Evolutionary conservation across 2,888 invertebrate genomes (phyloP), one percentile per base, ranked within the genome.

Genomic region (Phengaris arion): DNA sequence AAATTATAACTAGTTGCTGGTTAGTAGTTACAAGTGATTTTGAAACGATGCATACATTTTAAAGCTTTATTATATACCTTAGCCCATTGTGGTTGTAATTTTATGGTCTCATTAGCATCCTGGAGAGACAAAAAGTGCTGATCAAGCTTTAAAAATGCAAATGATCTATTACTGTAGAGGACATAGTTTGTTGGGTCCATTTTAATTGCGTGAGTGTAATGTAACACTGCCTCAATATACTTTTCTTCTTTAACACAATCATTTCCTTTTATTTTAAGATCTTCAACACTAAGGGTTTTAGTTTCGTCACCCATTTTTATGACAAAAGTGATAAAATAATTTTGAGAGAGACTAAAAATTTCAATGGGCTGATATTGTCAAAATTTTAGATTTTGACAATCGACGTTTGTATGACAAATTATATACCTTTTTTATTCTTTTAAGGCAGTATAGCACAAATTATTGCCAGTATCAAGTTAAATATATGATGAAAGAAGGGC

Each of bases 201-300:
- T 88, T 96, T 96, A 80, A 98, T 95, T 2, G 96, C 97, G 81
- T 96, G 95, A 0, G 96, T 96, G 84, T 98, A 98, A 87, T 96
- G 96, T 76, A 97, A 87, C 77, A 97, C 94, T 6, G 97, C 97
- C 89, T 97, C 97, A 79, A 95, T 95, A 86, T 92, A 96, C 84
- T 96, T 96, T 75, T 94, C 94, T 80, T 96, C 94, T 85, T 95
- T 96, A 69, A 97, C 95, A 83, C 96, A 96, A 74, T 95, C 94
- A 89, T 98, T 97, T 51, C 97, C 98, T 82, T 95, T 94, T 83
- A 94, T 95, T 87, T 96, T 96, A 51, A 96, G 87, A 72, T 94
- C 94, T 85, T 95, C 95, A n/a, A 94, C 94, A 76, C 82, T 90
- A 35, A 81, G 74, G 51, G 85, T 68, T 78, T 89, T 91, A 79